These are phyloP conservation scores for Poecilia wingei DNA, from an alignment of 2,797 vertebrate species.

Conservation along the genomic window DNA sequence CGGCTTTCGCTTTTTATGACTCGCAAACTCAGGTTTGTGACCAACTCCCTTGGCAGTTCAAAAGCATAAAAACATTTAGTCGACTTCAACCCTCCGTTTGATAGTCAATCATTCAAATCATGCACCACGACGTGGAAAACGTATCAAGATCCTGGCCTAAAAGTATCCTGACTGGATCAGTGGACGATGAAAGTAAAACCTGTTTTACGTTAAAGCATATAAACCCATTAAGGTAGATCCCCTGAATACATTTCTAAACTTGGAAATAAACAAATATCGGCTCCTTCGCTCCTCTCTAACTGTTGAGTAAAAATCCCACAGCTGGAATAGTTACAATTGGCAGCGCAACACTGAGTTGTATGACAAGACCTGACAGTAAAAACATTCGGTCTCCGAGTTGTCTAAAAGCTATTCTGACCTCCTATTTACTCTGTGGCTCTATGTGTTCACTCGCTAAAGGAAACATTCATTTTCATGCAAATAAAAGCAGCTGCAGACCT, in stretches of 20 bases:
- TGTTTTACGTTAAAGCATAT: not conserved
- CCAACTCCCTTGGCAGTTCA: not conserved
- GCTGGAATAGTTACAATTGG: not conserved
- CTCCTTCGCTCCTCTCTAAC: not conserved
- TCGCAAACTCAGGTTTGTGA: not conserved
- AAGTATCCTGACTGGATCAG: too few species aligned
- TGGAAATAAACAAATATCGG: not conserved
- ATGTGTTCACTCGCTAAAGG: slow-evolving; percentile 31
- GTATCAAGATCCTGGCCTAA: not conserved
- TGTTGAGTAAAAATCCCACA: not conserved
- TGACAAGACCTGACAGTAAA: slow-evolving; percentile 11
- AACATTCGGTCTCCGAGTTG: slow-evolving; percentile 31
- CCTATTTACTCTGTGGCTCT: slow-evolving; percentile 17
- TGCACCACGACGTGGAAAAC: not conserved
- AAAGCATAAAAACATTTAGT: too few species aligned
- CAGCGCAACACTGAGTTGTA: slow-evolving; percentile 10
- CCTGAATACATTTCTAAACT: not conserved
- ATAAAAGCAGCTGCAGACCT: slow-evolving; percentile 28
- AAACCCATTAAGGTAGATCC: not conserved
- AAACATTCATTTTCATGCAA: slow-evolving; percentile 66
- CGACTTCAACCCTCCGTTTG: not conserved
- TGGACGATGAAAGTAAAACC: not conserved
- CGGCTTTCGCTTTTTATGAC: not conserved
- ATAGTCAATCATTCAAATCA: not conserved
- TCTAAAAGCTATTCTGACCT: slow-evolving; percentile 20